These are phyloP conservation scores for Lutraria rhynchaena DNA, from an alignment of 1,140 invertebrate genomes.

Conservation along the genomic window DNA sequence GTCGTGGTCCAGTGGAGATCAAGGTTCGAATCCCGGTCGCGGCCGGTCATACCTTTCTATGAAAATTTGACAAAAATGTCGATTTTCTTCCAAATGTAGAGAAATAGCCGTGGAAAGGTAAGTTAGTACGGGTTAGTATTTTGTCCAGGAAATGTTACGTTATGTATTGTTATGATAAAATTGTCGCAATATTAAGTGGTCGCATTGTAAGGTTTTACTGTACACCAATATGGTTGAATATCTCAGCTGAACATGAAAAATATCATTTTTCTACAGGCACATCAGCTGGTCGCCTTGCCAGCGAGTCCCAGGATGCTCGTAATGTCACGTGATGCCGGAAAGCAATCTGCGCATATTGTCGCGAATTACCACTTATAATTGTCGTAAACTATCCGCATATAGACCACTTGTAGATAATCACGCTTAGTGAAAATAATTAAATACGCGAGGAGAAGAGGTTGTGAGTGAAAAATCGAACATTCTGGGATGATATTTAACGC, in stretches of 20 bases:
- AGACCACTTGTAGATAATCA: constrained; percentile 35
- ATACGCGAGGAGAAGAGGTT: background rate
- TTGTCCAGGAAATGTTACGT: no score
- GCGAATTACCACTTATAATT: constrained; percentile 32
- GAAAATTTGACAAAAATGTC: no score
- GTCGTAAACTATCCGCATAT: constrained; percentile 31
- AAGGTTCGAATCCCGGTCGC: no score
- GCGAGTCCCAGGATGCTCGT: constrained; percentile 3
- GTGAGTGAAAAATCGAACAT: constrained; percentile 6
- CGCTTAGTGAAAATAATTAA: constrained; percentile 34
- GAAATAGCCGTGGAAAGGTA: no score
- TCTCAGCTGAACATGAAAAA: no score
- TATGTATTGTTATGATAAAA: no score
- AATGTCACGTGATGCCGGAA: constrained; percentile 18
- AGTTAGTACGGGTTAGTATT: no score
- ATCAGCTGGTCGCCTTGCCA: background rate
- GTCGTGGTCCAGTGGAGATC: no score
- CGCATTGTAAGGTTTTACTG: background rate
- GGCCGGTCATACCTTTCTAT: no score
- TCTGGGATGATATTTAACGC: constrained; percentile 13
- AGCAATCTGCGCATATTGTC: constrained; percentile 39
- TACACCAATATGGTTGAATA: no score
- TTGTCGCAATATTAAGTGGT: background rate
- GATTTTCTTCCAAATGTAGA: no score
- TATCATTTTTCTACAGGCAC: constrained; percentile 6